Evolutionary conservation across 2,113 vertebrate genomes (phyloP).

Genomic region (Oplegnathus fasciatus): DNA sequence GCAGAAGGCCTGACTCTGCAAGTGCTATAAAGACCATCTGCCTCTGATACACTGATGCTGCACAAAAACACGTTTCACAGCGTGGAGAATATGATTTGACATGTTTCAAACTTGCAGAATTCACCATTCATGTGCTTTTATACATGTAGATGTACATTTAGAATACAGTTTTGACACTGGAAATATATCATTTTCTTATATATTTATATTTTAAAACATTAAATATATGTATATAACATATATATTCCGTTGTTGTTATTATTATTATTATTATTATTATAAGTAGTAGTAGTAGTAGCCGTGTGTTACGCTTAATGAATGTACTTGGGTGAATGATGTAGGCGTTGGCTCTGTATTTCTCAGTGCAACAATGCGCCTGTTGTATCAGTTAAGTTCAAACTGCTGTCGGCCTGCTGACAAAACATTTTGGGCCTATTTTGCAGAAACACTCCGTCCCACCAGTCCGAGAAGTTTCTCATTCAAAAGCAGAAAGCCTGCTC

Average conservation of each 20-base stretch:
- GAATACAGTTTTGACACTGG: neutral
- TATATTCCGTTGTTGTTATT: too few species aligned
- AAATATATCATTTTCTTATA: neutral
- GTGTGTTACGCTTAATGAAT: neutral
- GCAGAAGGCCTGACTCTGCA: slow-evolving; percentile 51
- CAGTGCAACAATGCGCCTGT: neutral
- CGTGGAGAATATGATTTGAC: neutral
- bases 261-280: neutral
- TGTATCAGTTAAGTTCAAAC: neutral
- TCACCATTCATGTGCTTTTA: neutral
- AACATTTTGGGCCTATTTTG: neutral
- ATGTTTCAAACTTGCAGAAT: neutral
- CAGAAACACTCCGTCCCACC: slow-evolving; percentile 6
- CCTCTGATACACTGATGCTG: neutral
- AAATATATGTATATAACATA: neutral
- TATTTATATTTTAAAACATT: neutral
- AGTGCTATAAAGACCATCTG: slow-evolving; percentile 28
- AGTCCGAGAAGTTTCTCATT: slow-evolving; percentile 43
- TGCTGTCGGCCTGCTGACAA: accelerated
- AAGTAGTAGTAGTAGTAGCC: neutral
- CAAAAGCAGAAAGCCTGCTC: slow-evolving; percentile 44
- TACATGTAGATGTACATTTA: neutral
- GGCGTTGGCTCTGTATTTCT: neutral
- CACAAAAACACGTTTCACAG: neutral
- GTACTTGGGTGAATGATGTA: neutral